These are phyloP conservation scores for Drosophila teissieri DNA, from an alignment of 1,140 invertebrate species.

Conservation along the genomic window DNA sequence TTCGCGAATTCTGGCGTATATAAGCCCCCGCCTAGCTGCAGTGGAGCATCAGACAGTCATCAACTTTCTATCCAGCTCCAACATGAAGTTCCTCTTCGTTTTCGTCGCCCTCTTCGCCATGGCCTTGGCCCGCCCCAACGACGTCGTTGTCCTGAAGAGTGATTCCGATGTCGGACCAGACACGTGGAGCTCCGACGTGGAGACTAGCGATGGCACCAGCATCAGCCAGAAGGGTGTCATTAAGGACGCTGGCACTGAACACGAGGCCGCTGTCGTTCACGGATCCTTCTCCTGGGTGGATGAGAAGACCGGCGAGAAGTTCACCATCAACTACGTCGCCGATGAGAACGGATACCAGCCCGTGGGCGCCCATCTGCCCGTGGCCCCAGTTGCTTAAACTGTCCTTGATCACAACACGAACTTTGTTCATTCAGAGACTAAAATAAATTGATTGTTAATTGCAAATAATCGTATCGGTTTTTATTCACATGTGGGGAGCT, in stretches of 20 bases:
- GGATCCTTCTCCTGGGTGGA: conserved; percentile 50
- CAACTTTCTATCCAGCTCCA: conserved; percentile 43
- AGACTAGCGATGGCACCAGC: conserved; percentile 88
- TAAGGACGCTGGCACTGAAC: conserved; percentile 27
- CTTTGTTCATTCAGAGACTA: no score
- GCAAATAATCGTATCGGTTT: no score
- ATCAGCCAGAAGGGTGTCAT: conserved; percentile 58
- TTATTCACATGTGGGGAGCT: no score
- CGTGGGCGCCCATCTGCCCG: conserved; percentile 86
- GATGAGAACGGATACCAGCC: conserved; percentile 89
- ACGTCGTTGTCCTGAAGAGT: neutral
- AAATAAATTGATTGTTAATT: conserved; percentile 27
- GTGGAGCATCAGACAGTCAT: conserved; percentile 49
- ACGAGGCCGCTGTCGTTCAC: conserved; percentile 54
- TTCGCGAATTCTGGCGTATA: conserved; percentile 35
- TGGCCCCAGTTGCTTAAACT: conserved; percentile 84
- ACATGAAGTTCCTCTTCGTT: conserved; percentile 74
- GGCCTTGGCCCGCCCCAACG: conserved; percentile 39
- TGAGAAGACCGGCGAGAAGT: conserved; percentile 55
- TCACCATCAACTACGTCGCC: conserved; percentile 60
- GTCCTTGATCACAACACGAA: no score
- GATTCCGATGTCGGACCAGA: conserved; percentile 25
- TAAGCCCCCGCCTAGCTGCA: conserved; percentile 41
- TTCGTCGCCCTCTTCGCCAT: conserved; percentile 61
- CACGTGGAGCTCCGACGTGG: conserved; percentile 1